A percentile compares a stretch with the other conserved stretches of the same genome.
Conservation (phyloP, 2,113 vertebrate genomes). For the Nycticebus coucang region DNA sequence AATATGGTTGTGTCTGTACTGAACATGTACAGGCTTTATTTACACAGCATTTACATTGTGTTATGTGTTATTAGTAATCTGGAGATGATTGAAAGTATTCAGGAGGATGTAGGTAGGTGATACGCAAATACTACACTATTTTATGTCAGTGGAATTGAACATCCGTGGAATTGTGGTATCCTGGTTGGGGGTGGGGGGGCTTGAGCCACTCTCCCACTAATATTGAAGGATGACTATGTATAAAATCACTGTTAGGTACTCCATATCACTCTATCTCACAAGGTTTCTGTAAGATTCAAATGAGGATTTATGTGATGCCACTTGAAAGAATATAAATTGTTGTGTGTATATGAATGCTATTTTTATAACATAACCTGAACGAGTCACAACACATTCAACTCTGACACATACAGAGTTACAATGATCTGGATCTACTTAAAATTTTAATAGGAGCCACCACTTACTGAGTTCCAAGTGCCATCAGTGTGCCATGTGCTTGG, state of each 20-base stretch:
- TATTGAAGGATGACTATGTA: background rate
- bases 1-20: background rate
- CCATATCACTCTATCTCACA: background rate
- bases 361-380: constrained; percentile 24
- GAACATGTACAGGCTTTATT: background rate
- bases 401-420: background rate
- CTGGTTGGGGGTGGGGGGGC: background rate
- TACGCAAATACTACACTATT: background rate
- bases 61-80: background rate
- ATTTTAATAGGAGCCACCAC: background rate
- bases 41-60: background rate
- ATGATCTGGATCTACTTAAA: constrained; percentile 6
- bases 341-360: background rate
- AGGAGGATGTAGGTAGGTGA: background rate
- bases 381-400: background rate
- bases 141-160: background rate
- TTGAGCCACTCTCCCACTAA: background rate
- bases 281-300: background rate
- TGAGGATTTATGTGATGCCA: background rate
- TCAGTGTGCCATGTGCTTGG: background rate
- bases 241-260: background rate
- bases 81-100: background rate
- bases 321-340: constrained; percentile 9
- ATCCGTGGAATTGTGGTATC: background rate
- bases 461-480: background rate